These are phyloP conservation scores for Drosophila phalerata DNA, from an alignment of 2,888 invertebrate genomes.

Conservation along the genomic window DNA sequence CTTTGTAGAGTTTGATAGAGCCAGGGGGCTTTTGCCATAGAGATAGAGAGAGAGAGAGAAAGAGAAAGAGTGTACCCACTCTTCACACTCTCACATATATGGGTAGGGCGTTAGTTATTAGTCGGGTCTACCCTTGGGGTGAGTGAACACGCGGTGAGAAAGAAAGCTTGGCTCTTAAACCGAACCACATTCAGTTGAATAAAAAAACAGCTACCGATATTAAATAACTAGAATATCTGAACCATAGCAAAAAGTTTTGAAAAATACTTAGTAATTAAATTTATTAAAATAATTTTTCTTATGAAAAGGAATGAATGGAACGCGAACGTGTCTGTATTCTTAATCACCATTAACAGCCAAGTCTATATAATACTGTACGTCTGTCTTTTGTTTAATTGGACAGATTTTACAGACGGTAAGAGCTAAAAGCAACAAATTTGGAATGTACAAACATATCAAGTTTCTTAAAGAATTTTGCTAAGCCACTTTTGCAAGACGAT, in stretches of 20 bases:
- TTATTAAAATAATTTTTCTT: not conserved
- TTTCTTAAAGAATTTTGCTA: too few relatives aligned
- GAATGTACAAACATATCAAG: too few relatives aligned
- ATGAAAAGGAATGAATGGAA: not conserved
- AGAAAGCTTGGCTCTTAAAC: constrained; percentile 34
- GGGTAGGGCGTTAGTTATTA: constrained; percentile 65
- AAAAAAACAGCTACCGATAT: constrained; percentile 16
- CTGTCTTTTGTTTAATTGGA: too few relatives aligned
- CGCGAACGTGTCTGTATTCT: too few relatives aligned
- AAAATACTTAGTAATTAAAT: not conserved
- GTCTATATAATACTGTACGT: too few relatives aligned
- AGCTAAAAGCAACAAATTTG: too few relatives aligned
- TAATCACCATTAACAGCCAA: too few relatives aligned
- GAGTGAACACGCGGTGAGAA: constrained; percentile 57
- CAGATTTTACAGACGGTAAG: too few relatives aligned
- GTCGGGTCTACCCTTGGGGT: constrained; percentile 49
- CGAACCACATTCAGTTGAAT: constrained; percentile 32
- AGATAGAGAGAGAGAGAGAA: not conserved
- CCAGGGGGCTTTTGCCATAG: constrained; percentile 10
- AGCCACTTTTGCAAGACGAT: too few relatives aligned
- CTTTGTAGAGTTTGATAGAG: constrained; percentile 72
- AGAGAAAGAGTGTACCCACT: not conserved
- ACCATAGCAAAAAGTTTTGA: not conserved
- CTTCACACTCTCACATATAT: not conserved
- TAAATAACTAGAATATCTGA: not conserved